A percentile compares a stretch with the other conserved stretches of the same genome.
phyloP scores from a whole-genome alignment of 2,113 vertebrate species.

The Haplochromis vanheusdeni region DNA sequence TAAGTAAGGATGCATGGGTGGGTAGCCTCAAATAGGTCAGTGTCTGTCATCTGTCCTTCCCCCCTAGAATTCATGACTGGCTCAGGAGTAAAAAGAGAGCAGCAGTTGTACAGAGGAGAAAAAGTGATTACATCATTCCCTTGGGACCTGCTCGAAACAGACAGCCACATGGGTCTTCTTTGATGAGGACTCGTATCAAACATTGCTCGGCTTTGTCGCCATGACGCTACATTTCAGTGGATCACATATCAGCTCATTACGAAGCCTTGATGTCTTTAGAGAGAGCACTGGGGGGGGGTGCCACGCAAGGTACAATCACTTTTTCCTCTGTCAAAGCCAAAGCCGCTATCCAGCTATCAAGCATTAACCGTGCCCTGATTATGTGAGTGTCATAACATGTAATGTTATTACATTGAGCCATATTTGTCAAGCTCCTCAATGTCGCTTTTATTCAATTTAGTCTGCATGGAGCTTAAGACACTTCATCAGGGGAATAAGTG shows the following conservation, averaged over 20 bases:
- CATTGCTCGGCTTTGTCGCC: neutral
- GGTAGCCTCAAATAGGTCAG: constrained; percentile 22
- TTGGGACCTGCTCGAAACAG: constrained; percentile 9
- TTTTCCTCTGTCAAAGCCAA: neutral
- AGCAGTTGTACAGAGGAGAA: neutral
- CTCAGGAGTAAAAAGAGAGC: neutral
- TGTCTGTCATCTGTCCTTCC: constrained; percentile 21
- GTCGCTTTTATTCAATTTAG: constrained; percentile 41
- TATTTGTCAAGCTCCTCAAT: constrained; percentile 44
- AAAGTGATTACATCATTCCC: constrained; percentile 8
- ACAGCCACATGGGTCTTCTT: constrained; percentile 20
- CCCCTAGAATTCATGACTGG: constrained; percentile 3
- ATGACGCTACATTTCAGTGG: neutral
- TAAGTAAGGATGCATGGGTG: constrained; percentile 7
- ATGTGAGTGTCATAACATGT: constrained; percentile 39
- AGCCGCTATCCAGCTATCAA: neutral
- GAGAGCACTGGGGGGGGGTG: neutral
- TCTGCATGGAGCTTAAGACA: constrained; percentile 31
- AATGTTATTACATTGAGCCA: constrained; percentile 22
- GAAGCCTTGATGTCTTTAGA: neutral
- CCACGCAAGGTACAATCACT: neutral
- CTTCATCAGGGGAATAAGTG: constrained; percentile 55
- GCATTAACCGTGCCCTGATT: constrained; percentile 16
- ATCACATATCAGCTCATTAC: neutral
- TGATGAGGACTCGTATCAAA: neutral